Conservation (phyloP, 2,113 vertebrate genomes). For the Hipposideros armiger region DNA sequence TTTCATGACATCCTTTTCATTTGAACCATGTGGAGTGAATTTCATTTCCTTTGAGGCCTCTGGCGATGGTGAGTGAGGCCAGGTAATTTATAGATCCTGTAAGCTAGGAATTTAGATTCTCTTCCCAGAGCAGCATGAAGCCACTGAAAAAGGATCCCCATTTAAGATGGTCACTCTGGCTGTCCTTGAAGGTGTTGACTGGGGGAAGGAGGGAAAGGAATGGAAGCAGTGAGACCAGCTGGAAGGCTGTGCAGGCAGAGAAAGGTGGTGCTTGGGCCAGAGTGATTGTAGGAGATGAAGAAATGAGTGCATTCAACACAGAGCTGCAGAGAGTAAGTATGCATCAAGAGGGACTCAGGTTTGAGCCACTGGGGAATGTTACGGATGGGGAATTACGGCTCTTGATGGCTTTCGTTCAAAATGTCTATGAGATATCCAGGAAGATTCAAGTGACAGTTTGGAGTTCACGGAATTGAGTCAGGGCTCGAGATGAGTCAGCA, state of each 20-base stretch:
- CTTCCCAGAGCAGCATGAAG: not conserved
- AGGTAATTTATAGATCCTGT: not conserved
- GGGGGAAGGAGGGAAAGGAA: not conserved
- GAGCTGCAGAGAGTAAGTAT: not conserved
- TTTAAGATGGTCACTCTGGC: not conserved
- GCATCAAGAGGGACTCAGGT: not conserved
- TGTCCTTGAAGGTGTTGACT: not conserved
- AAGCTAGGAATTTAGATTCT: constrained; percentile 32
- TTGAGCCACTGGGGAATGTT: not conserved
- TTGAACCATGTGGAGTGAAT: not conserved
- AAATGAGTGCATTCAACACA: not conserved
- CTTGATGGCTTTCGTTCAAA: constrained; percentile 35
- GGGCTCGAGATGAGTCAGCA: not conserved
- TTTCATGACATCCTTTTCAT: constrained; percentile 13
- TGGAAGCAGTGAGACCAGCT: not conserved
- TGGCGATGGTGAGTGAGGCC: not conserved
- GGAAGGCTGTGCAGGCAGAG: not conserved
- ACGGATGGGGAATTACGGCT: not conserved
- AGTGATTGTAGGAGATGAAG: not conserved
- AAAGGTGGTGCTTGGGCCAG: not conserved
- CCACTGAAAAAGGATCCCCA: not conserved
- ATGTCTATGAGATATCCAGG: not conserved
- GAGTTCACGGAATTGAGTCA: constrained; percentile 16
- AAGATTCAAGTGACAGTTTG: constrained; percentile 29
- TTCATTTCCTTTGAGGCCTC: not conserved